Percentiles rank a stretch among this genome's conserved stretches.
phyloP scores from a whole-genome alignment of 2,888 invertebrate genomes.

The Mechanitis messenoides region DNA sequence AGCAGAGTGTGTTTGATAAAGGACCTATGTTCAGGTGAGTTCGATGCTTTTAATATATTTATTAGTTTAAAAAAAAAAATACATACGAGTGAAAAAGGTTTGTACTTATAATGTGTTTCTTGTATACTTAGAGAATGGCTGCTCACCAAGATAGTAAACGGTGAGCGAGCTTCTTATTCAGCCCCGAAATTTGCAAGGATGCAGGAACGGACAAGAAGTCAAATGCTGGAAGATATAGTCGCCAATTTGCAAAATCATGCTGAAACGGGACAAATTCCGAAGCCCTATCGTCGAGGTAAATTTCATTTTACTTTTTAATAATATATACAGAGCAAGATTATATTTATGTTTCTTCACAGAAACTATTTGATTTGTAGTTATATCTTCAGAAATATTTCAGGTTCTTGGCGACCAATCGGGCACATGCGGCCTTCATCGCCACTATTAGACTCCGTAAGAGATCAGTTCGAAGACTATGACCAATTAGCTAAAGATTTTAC shows the following conservation, averaged over 20 bases:
- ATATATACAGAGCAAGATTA: not conserved
- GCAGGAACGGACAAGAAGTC: slow-evolving; percentile 94
- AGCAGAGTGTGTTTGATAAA: slow-evolving; percentile 95
- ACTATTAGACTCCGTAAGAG: slow-evolving; percentile 92
- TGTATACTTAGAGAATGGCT: slow-evolving; percentile 84
- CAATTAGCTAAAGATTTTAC: slow-evolving; percentile 95
- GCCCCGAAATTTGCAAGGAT: slow-evolving; percentile 96
- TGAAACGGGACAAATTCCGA: slow-evolving; percentile 96
- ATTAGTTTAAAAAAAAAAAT: slow-evolving; percentile 10
- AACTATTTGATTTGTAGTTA: not conserved
- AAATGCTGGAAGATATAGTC: slow-evolving; percentile 96
- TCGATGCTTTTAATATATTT: slow-evolving; percentile 6
- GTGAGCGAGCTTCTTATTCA: slow-evolving; percentile 94
- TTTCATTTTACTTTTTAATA: not conserved
- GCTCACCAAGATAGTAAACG: slow-evolving; percentile 94
- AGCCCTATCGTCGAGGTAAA: slow-evolving; percentile 89
- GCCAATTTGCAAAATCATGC: slow-evolving; percentile 95
- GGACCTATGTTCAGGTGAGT: slow-evolving; percentile 91
- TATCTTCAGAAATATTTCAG: slow-evolving; percentile 47
- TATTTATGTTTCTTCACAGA: not conserved
- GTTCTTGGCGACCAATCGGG: slow-evolving; percentile 95
- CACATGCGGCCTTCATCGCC: slow-evolving; percentile 97
- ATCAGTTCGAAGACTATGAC: slow-evolving; percentile 96
- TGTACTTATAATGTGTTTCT: no score
- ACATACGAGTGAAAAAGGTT: no score